phyloP scores from a whole-genome alignment of 2,888 invertebrate species.

The Phragmatobia fuliginosa region DNA sequence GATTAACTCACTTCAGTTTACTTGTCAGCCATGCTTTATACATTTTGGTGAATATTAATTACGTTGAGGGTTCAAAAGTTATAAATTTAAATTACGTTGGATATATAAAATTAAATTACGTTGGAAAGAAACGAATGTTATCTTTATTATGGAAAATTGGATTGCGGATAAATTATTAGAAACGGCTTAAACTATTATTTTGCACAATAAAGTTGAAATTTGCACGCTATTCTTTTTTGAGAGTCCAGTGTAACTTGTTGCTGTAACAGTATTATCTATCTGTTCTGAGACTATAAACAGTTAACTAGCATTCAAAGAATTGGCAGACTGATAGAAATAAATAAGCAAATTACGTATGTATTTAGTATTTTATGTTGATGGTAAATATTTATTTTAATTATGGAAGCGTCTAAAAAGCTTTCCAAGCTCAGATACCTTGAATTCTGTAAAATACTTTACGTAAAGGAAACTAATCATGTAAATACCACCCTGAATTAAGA shows the following conservation, averaged over 20 bases:
- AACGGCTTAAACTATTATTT: background rate
- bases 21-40: conserved; percentile 38
- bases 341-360: background rate
- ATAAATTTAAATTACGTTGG: conserved; percentile 5
- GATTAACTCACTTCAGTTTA: conserved; percentile 36
- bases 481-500: background rate
- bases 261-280: background rate
- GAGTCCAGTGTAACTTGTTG: background rate
- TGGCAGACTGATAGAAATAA: background rate
- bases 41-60: conserved; percentile 45
- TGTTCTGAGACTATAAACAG: background rate
- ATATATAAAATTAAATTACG: no score
- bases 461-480: background rate
- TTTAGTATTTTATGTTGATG: background rate
- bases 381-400: background rate
- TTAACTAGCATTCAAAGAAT: background rate
- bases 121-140: background rate
- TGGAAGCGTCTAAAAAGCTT: background rate
- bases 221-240: background rate
- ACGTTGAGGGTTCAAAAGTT: conserved; percentile 14
- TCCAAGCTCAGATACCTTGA: background rate
- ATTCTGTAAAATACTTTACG: background rate
- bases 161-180: background rate
- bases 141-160: background rate
- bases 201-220: background rate